Evolutionary conservation across 2,797 vertebrate species (phyloP).

Genomic region (Limnodromus scolopaceus): DNA sequence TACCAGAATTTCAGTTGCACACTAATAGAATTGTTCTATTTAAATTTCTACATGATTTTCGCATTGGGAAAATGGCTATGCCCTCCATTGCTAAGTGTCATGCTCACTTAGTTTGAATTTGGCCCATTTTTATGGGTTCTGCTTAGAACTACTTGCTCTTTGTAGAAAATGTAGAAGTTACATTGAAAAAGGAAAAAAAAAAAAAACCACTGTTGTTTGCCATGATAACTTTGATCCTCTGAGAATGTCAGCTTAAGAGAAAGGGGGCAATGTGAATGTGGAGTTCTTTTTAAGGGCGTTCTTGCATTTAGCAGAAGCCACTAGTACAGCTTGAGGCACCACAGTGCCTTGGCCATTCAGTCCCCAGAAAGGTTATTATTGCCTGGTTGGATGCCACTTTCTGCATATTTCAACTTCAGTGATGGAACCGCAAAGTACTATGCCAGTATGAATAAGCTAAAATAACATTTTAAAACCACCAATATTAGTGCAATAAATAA

Average conservation of each 20-base stretch:
- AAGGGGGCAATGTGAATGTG: not conserved
- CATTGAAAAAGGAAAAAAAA: not conserved
- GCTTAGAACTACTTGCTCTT: not conserved
- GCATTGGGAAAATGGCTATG: not conserved
- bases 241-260: not conserved
- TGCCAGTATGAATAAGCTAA: not conserved
- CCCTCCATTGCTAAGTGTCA: not conserved
- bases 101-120: not conserved
- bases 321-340: not conserved
- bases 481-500: not conserved
- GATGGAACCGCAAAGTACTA: not conserved
- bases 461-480: not conserved
- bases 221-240: not conserved
- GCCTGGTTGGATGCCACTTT: not conserved
- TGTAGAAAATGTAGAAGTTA: not conserved
- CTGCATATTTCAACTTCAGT: not conserved
- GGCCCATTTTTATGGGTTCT: not conserved
- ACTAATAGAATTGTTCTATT: not conserved
- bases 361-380: not conserved
- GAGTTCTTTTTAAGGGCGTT: not conserved
- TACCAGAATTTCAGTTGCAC: not conserved
- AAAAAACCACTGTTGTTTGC: not conserved
- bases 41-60: not conserved
- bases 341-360: not conserved
- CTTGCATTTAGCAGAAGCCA: not conserved